phyloP scores from a whole-genome alignment of 2,888 invertebrate genomes.

The Cheilosia vulpina region DNA sequence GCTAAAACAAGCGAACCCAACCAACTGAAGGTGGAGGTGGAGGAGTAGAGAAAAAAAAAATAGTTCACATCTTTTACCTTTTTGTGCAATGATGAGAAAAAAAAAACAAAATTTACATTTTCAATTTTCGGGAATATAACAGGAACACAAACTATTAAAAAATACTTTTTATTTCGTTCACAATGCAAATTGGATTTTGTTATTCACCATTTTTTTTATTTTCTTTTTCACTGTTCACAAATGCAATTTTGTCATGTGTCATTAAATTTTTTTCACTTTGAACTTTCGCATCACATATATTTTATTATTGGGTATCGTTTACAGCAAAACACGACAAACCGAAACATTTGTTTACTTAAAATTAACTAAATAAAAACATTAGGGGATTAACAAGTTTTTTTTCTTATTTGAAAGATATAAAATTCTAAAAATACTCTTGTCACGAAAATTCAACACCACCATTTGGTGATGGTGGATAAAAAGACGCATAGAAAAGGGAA shows the following conservation, averaged over 20 bases:
- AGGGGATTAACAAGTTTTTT: constrained; percentile 39
- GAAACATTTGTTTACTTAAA: constrained; percentile 56
- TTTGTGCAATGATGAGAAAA: constrained; percentile 56
- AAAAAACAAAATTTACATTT: constrained; percentile 69
- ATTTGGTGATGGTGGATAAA: constrained; percentile 57
- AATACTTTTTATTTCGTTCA: constrained; percentile 30
- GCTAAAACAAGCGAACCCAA: constrained; percentile 56
- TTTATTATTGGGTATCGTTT: background rate
- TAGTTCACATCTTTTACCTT: constrained; percentile 46
- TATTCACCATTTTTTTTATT: constrained; percentile 46
- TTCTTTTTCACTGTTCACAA: constrained; percentile 45
- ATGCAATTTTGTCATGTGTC: constrained; percentile 74
- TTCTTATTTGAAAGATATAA: constrained; percentile 31
- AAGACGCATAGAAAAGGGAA: constrained; percentile 31
- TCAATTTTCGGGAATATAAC: constrained; percentile 28
- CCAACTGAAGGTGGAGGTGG: constrained; percentile 57
- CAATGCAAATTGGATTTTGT: constrained; percentile 45
- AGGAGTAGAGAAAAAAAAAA: constrained; percentile 37
- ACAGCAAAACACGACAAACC: background rate
- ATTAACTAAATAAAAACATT: constrained; percentile 68
- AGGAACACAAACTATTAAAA: constrained; percentile 31
- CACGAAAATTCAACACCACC: constrained; percentile 64
- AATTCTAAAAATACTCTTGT: constrained; percentile 63
- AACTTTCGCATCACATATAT: constrained; percentile 26
- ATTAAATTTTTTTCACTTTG: constrained; percentile 51